phyloP scores from a whole-genome alignment of 2,888 invertebrate species.

The Drosophila villosipedis region DNA sequence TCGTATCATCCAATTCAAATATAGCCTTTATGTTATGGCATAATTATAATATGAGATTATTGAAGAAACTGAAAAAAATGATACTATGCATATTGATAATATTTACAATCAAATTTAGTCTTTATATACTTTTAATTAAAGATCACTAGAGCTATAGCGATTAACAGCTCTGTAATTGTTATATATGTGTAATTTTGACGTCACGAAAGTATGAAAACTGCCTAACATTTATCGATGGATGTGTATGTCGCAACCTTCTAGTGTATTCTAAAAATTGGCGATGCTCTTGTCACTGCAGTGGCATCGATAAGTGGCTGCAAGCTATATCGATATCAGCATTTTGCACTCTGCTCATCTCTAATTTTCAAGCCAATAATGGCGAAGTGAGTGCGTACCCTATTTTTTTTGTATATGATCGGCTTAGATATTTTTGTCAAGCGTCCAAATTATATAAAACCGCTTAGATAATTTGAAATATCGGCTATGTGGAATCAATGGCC shows the following conservation, averaged over 20 bases:
- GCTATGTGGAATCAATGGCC: slow-evolving; percentile 82
- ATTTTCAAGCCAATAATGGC: slow-evolving; percentile 79
- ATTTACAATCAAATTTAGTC: neutral
- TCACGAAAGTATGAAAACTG: neutral
- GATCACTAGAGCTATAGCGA: neutral
- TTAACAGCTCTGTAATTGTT: neutral
- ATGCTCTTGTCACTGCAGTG: neutral
- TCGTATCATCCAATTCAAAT: neutral
- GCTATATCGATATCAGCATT: slow-evolving; percentile 9
- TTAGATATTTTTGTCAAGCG: neutral
- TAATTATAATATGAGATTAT: neutral
- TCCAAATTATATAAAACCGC: slow-evolving; percentile 39
- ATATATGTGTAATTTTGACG: neutral
- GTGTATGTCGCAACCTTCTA: neutral
- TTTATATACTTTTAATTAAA: neutral
- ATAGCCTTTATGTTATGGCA: neutral
- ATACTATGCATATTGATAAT: neutral
- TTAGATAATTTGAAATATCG: slow-evolving; percentile 21
- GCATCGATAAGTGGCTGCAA: neutral
- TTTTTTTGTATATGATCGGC: slow-evolving; percentile 25
- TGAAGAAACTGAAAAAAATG: neutral
- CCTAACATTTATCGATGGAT: neutral
- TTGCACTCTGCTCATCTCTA: slow-evolving; percentile 51
- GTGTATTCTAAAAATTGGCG: neutral
- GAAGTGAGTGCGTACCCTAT: slow-evolving; percentile 51